phyloP scores from a whole-genome alignment of 2,888 invertebrate species.

The Lasioglossum pauxillum region DNA sequence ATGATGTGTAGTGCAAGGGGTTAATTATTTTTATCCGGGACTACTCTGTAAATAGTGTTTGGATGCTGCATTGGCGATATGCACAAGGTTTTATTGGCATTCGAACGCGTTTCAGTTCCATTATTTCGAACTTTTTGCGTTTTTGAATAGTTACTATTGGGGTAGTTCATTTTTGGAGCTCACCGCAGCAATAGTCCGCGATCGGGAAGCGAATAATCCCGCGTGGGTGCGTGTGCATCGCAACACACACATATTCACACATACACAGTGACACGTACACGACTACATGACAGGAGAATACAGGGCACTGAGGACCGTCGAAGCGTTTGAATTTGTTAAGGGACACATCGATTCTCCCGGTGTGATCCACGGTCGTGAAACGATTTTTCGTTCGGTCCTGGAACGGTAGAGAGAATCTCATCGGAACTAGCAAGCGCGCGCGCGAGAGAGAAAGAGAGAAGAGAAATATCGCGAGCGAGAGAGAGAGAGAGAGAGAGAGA shows the following conservation, averaged over 20 bases:
- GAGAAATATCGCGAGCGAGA: slow-evolving; percentile 16
- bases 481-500: slow-evolving; percentile 12
- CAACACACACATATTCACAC: slow-evolving; percentile 30
- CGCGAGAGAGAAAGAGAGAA: slow-evolving; percentile 5
- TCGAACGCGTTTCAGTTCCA: not conserved
- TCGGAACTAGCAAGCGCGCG: slow-evolving; percentile 1
- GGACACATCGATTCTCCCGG: slow-evolving; percentile 44
- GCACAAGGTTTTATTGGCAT: not conserved
- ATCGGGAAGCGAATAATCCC: slow-evolving; percentile 42
- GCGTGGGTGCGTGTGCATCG: slow-evolving; percentile 26
- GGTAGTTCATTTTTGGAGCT: not conserved
- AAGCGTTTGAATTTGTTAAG: slow-evolving; percentile 61
- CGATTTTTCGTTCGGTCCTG: slow-evolving; percentile 51
- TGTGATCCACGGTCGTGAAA: slow-evolving; percentile 45
- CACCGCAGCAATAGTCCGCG: not conserved
- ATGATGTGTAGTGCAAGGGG: not conserved
- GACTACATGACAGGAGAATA: slow-evolving; percentile 24
- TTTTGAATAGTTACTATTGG: not conserved
- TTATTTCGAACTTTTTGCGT: not conserved
- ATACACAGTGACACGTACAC: slow-evolving; percentile 43
- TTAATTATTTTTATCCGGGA: not conserved
- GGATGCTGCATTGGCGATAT: too few relatives aligned
- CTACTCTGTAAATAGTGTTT: not conserved
- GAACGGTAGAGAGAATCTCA: slow-evolving; percentile 20
- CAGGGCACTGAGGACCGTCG: slow-evolving; percentile 51